A percentile compares a stretch with the other conserved stretches of the same genome.
phyloP scores from a whole-genome alignment of 2,113 vertebrate species.

The Apaloderma vittatum region DNA sequence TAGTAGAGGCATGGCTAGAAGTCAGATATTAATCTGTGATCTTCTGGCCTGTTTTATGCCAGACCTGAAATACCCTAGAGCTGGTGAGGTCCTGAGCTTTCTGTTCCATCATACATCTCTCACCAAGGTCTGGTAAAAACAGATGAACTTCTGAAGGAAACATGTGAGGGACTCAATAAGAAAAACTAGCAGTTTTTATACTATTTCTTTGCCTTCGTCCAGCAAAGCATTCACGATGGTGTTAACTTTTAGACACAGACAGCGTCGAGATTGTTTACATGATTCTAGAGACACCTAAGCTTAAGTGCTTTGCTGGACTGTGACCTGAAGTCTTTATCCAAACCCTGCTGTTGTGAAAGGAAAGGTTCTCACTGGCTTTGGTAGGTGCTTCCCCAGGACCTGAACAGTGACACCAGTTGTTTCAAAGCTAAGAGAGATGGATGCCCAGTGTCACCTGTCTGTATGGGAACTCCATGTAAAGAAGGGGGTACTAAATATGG shows the following conservation, averaged over 20 bases:
- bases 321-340: not conserved
- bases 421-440: not conserved
- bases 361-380: not conserved
- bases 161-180: not conserved
- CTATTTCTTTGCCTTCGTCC: not conserved
- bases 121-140: not conserved
- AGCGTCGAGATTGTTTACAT: not conserved
- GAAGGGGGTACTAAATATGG: not conserved
- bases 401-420: not conserved
- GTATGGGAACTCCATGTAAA: not conserved
- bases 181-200: not conserved
- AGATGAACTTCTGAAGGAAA: not conserved
- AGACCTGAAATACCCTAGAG: not conserved
- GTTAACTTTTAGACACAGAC: not conserved
- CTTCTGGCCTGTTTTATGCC: not conserved
- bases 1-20: not conserved
- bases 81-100: not conserved
- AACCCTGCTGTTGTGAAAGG: not conserved
- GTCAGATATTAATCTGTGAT: not conserved
- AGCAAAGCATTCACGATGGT: not conserved
- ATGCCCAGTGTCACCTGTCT: not conserved
- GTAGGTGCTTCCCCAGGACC: not conserved
- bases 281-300: not conserved
- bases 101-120: not conserved
- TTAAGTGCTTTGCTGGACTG: constrained; percentile 10